Evolutionary conservation across 2,797 vertebrate genomes (phyloP).

Genomic region (Salarias fasciatus): DNA sequence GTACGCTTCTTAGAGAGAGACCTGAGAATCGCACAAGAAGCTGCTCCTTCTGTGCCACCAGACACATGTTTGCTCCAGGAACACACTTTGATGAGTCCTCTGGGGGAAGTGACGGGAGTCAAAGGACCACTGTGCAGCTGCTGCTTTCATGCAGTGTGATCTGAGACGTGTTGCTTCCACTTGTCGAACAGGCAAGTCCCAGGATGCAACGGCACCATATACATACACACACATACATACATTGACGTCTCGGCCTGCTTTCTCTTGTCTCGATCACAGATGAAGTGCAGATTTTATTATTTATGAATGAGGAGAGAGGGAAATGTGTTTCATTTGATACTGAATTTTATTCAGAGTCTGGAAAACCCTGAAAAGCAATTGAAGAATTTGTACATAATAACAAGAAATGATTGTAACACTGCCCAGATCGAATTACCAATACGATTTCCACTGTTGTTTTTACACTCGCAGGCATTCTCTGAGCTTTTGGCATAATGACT

Average conservation of each 20-base stretch:
- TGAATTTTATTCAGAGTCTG: not conserved
- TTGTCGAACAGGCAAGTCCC: not conserved
- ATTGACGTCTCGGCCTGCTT: not conserved
- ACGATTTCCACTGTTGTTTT: slow-evolving; percentile 1
- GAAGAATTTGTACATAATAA: not conserved
- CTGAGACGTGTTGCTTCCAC: slow-evolving; percentile 1
- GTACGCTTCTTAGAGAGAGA: slow-evolving; percentile 14
- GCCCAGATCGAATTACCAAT: too few species aligned
- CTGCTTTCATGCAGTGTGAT: slow-evolving; percentile 1
- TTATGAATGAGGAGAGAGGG: too few species aligned
- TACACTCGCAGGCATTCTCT: not conserved
- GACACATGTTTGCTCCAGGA: slow-evolving; percentile 15
- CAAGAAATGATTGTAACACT: not conserved
- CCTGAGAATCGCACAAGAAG: slow-evolving; percentile 17
- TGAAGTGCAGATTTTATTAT: not conserved
- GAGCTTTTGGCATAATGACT: slow-evolving; percentile 1
- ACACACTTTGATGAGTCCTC: not conserved
- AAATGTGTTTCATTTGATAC: slow-evolving; percentile 1
- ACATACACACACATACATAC: not conserved
- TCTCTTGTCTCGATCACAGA: not conserved
- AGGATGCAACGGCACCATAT: not conserved
- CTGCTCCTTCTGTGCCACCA: not conserved
- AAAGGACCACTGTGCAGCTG: slow-evolving; percentile 19
- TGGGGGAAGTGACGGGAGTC: slow-evolving; percentile 7
- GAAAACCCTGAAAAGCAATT: not conserved